phyloP scores from a whole-genome alignment of 2,888 invertebrate genomes.

The Mesochorus sp. region DNA sequence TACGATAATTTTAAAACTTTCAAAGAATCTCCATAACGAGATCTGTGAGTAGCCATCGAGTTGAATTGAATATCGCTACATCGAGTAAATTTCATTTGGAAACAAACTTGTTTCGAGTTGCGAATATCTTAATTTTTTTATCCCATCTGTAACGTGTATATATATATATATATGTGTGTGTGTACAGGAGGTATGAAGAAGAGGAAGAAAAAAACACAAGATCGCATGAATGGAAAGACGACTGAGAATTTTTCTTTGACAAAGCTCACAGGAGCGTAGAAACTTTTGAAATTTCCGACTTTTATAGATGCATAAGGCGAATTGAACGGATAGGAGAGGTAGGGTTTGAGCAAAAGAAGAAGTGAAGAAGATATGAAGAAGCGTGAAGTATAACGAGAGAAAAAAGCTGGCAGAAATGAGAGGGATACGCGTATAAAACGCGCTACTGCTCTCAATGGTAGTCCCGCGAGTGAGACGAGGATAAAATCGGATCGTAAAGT shows the following conservation, averaged over 20 bases:
- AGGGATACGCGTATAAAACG: constrained; percentile 16
- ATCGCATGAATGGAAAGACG: background rate
- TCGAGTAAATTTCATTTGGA: background rate
- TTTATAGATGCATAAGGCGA: background rate
- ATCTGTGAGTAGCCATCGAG: too few relatives aligned
- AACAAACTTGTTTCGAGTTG: too few relatives aligned
- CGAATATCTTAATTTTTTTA: too few relatives aligned
- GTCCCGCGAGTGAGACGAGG: background rate
- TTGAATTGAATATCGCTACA: background rate
- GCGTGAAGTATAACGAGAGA: background rate
- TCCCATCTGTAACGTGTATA: too few relatives aligned
- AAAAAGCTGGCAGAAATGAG: constrained; percentile 15
- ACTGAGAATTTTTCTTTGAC: background rate
- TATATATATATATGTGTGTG: too few relatives aligned
- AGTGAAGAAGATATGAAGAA: constrained; percentile 17
- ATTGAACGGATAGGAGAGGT: background rate
- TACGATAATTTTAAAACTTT: too few relatives aligned
- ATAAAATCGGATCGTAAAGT: constrained; percentile 65
- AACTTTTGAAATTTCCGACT: background rate
- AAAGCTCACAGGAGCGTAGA: background rate
- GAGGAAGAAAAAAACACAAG: too few relatives aligned
- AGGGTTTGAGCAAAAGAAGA: constrained; percentile 10
- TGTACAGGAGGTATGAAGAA: too few relatives aligned
- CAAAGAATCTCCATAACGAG: too few relatives aligned
- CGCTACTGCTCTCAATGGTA: constrained; percentile 3